These are phyloP conservation scores for Climacteris rufus DNA, from an alignment of 2,113 vertebrate species.

Conservation along the genomic window DNA sequence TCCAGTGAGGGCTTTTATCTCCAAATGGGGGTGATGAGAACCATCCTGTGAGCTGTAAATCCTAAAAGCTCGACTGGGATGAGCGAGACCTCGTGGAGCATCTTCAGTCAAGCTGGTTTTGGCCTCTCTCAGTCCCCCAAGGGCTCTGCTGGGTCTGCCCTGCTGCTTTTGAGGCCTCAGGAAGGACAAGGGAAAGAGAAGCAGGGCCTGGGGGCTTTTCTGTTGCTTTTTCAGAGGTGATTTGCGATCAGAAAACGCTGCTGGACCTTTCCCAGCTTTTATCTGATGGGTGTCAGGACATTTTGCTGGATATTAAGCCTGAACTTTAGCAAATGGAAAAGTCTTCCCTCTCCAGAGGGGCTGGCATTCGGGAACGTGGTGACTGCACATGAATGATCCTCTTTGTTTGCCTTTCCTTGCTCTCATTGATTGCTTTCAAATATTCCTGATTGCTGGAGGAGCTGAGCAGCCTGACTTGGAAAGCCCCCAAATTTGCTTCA, in stretches of 20 bases:
- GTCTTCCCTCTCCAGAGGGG: not conserved
- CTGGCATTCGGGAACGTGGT: not conserved
- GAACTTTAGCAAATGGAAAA: not conserved
- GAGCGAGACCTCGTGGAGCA: not conserved
- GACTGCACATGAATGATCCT: not conserved
- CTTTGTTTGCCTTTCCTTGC: not conserved
- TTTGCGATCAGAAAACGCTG: not conserved
- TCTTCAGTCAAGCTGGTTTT: not conserved
- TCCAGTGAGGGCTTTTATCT: not conserved
- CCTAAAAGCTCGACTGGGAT: not conserved
- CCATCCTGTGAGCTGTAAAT: not conserved
- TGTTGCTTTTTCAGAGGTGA: not conserved
- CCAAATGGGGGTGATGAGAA: not conserved
- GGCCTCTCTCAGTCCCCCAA: not conserved
- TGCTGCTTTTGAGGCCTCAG: not conserved
- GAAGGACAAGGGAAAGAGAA: not conserved
- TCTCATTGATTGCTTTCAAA: not conserved
- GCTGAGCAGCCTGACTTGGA: slow-evolving; percentile 14
- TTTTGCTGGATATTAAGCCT: not conserved
- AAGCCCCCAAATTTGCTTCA: not conserved
- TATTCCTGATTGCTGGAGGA: not conserved
- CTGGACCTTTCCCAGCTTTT: not conserved
- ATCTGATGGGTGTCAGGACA: not conserved
- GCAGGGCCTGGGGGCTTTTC: not conserved
- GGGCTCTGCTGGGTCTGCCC: not conserved